Conservation (phyloP, 2,113 vertebrate genomes). For the Caretta caretta region DNA sequence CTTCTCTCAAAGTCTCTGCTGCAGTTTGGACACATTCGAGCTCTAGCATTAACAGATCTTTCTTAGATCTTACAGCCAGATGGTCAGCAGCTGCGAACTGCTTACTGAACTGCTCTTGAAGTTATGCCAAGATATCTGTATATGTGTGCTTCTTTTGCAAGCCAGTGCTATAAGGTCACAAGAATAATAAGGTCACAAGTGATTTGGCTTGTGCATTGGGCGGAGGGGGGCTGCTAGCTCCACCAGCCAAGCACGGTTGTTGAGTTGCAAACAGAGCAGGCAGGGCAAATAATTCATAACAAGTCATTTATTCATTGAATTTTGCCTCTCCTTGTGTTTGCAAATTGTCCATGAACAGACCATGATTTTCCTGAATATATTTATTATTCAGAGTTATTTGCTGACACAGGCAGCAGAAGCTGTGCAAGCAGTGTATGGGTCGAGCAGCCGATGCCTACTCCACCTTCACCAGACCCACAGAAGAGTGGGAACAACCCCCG, state of each 20-base stretch:
- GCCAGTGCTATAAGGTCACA: constrained; percentile 42
- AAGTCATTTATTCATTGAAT: constrained; percentile 22
- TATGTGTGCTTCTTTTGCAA: constrained; percentile 28
- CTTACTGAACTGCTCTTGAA: constrained; percentile 52
- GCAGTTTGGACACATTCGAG: constrained; percentile 35
- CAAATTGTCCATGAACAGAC: constrained; percentile 32
- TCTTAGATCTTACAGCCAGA: constrained; percentile 64
- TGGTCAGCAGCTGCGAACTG: constrained; percentile 65
- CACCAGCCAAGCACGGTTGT: background rate
- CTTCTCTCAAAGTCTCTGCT: constrained; percentile 19
- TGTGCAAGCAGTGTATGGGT: background rate
- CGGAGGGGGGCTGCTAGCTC: background rate
- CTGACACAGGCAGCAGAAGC: constrained; percentile 60
- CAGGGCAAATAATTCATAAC: background rate
- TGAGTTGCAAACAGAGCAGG: constrained; percentile 13
- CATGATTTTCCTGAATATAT: constrained; percentile 40
- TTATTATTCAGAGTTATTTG: constrained; percentile 63
- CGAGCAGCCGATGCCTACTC: constrained; percentile 17
- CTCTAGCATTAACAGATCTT: constrained; percentile 43
- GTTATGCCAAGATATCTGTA: constrained; percentile 43
- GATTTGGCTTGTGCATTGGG: background rate
- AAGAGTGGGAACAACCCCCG: constrained; percentile 1
- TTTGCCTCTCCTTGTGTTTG: constrained; percentile 26
- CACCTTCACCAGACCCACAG: constrained; percentile 10
- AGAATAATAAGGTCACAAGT: constrained; percentile 63